Conservation (phyloP, 1,140 invertebrate genomes). For the Drosophila quadrilineata region DNA sequence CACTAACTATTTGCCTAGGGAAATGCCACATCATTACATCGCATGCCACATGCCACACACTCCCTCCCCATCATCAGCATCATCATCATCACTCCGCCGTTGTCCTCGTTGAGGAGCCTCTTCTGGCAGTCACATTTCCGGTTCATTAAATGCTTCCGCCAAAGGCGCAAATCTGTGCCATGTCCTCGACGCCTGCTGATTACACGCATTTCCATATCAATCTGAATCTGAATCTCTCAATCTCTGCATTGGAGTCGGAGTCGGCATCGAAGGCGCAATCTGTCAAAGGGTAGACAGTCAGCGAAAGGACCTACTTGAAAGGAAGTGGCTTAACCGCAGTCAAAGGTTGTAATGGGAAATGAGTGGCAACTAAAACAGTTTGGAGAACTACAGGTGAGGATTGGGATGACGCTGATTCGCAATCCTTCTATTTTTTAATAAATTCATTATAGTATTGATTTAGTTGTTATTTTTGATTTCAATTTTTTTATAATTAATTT, state of each 20-base stretch:
- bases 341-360: no score
- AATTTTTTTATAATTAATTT: no score
- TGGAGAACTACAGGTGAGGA: no score
- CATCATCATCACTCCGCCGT: conserved; percentile 12
- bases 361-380: background rate
- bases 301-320: conserved; percentile 3
- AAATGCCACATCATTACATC: conserved; percentile 30
- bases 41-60: no score
- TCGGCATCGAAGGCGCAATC: no score
- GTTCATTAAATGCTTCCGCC: conserved; percentile 74
- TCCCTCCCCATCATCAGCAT: conserved; percentile 23
- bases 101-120: conserved; percentile 29
- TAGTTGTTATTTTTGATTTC: no score
- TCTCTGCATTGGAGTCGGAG: no score
- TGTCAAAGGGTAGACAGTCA: conserved; percentile 48
- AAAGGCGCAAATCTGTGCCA: conserved; percentile 60
- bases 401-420: no score
- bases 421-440: no score
- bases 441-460: no score
- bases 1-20: conserved; percentile 62
- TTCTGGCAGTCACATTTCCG: conserved; percentile 54
- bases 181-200: conserved; percentile 49
- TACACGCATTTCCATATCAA: no score
- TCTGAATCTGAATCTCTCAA: no score
- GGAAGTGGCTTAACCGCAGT: conserved; percentile 6